phyloP scores from a whole-genome alignment of 2,113 vertebrate genomes.

The Microtus montanus region DNA sequence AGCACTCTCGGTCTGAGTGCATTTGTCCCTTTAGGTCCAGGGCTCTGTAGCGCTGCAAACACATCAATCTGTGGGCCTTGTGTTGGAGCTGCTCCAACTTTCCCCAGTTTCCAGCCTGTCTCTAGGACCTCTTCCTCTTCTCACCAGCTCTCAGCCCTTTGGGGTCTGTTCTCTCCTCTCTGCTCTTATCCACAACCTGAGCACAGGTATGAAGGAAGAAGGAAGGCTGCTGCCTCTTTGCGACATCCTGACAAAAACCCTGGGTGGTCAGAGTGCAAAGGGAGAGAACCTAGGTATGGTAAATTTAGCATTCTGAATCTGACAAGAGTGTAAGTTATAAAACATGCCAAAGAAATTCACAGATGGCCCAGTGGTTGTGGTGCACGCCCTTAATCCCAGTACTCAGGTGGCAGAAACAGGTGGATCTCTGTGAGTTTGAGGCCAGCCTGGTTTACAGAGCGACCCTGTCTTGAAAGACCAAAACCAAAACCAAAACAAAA shows the following conservation, averaged over 20 bases:
- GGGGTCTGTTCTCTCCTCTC: background rate
- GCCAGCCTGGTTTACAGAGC: too few relatives aligned
- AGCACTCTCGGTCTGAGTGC: too few relatives aligned
- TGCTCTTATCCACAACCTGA: background rate
- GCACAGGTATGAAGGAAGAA: background rate
- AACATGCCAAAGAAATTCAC: background rate
- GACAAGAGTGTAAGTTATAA: background rate
- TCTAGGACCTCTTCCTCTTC: too few relatives aligned
- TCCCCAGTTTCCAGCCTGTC: background rate
- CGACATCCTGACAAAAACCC: background rate
- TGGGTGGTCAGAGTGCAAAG: background rate
- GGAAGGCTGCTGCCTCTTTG: background rate
- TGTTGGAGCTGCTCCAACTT: background rate
- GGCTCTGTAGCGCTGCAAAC: background rate
- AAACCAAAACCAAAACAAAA: too few relatives aligned
- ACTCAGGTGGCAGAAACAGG: too few relatives aligned
- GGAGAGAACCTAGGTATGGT: background rate
- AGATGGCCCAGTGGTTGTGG: background rate
- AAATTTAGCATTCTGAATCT: background rate
- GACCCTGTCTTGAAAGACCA: too few relatives aligned
- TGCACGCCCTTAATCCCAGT: too few relatives aligned
- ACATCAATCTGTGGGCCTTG: background rate
- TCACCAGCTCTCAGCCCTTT: background rate
- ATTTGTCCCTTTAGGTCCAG: background rate
- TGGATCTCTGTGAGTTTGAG: too few relatives aligned